Evolutionary conservation across 1,140 invertebrate species (phyloP).

Genomic region (Kradibia gibbosae): DNA sequence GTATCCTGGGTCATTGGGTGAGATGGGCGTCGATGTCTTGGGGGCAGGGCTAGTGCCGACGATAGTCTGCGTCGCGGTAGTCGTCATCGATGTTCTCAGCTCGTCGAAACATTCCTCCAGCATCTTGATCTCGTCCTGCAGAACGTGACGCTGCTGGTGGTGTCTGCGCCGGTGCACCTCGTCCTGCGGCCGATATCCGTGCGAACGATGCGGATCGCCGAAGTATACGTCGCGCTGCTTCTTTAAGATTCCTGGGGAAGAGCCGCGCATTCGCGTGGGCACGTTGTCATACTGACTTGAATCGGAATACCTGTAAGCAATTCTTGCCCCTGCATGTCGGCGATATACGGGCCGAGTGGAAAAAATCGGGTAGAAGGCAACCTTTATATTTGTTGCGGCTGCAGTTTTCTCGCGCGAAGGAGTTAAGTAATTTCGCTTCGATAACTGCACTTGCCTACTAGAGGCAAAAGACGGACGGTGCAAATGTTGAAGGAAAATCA

Average conservation of each 20-base stretch:
- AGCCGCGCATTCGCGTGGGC: slow-evolving; percentile 65
- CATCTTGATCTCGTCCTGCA: slow-evolving; percentile 67
- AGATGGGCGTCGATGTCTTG: slow-evolving; percentile 63
- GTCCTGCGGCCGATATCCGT: slow-evolving; percentile 54
- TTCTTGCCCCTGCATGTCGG: slow-evolving; percentile 46
- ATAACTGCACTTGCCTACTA: not conserved
- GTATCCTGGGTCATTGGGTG: slow-evolving; percentile 79
- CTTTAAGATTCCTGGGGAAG: slow-evolving; percentile 63
- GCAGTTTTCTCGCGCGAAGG: not conserved
- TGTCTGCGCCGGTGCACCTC: not conserved
- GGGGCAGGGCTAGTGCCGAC: not conserved
- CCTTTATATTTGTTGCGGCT: slow-evolving; percentile 14
- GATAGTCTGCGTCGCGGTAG: slow-evolving; percentile 59
- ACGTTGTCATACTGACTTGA: slow-evolving; percentile 72
- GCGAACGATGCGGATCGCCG: slow-evolving; percentile 62
- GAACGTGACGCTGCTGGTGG: not conserved
- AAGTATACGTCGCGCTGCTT: slow-evolving; percentile 65
- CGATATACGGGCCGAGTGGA: slow-evolving; percentile 28
- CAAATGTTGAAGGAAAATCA: slow-evolving; percentile 30
- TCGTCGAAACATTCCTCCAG: slow-evolving; percentile 69
- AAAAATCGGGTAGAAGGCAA: slow-evolving; percentile 46
- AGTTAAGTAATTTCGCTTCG: not conserved
- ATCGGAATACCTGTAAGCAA: slow-evolving; percentile 65
- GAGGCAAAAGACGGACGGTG: not conserved
- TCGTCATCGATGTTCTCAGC: slow-evolving; percentile 70